Percentiles rank a stretch among this genome's conserved stretches.
Conservation (phyloP, 2,797 vertebrate species). For the Heterohyrax brucei region DNA sequence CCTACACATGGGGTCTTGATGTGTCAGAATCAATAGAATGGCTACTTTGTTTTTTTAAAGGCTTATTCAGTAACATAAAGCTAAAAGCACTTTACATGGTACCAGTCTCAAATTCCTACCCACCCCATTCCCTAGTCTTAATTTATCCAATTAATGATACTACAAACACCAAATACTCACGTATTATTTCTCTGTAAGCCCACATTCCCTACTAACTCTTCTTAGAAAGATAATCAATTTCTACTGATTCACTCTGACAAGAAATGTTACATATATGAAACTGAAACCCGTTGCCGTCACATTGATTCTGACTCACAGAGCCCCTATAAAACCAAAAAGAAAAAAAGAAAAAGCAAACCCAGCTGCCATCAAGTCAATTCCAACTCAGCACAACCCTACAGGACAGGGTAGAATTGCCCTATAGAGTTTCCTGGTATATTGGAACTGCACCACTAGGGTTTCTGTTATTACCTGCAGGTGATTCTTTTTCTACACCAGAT, state of each 20-base stretch:
- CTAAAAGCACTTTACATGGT: conserved; percentile 25
- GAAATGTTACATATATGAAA: background rate
- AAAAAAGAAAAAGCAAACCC: too few species aligned
- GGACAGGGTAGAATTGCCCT: too few species aligned
- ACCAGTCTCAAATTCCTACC: conserved; percentile 13
- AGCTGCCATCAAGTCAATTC: too few species aligned
- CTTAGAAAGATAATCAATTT: conserved; percentile 72
- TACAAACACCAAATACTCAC: background rate
- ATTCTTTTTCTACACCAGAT: conserved; percentile 77
- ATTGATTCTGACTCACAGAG: too few species aligned
- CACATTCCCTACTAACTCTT: conserved; percentile 67
- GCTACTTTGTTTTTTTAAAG: background rate
- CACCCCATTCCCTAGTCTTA: background rate
- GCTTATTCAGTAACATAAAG: conserved; percentile 57
- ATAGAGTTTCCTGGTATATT: too few species aligned
- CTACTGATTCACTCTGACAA: conserved; percentile 39
- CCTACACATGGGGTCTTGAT: too few species aligned
- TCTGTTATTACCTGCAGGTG: conserved; percentile 35
- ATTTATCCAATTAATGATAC: background rate
- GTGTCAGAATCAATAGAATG: too few species aligned
- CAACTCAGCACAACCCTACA: too few species aligned
- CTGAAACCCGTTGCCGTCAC: too few species aligned
- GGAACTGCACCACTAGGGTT: too few species aligned
- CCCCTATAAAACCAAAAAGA: too few species aligned
- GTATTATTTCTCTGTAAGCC: conserved; percentile 36